These are phyloP conservation scores for Tetragnatha montana DNA, from an alignment of 2,888 invertebrate species.

Conservation along the genomic window DNA sequence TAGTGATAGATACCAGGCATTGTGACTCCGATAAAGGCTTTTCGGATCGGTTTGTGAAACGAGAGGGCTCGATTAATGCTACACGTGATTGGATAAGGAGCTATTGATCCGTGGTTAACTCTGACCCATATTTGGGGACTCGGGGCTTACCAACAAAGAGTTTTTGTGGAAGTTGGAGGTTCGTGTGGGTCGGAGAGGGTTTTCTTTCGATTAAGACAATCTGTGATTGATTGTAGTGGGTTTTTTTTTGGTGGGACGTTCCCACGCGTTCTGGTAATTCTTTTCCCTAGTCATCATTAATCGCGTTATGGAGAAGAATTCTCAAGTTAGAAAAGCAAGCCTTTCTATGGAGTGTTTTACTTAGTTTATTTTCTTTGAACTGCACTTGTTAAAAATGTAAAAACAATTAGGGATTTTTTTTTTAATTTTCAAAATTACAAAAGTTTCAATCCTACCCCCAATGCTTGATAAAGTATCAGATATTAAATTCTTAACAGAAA, in stretches of 20 bases:
- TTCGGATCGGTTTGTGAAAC: constrained; percentile 58
- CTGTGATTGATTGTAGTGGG: neutral
- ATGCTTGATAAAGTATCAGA: no score
- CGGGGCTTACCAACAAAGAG: constrained; percentile 28
- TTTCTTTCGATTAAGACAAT: neutral
- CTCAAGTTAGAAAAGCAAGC: no score
- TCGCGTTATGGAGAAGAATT: no score
- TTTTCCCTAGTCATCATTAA: no score
- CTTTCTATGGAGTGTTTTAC: no score
- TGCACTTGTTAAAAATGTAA: no score
- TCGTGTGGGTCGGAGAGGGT: neutral
- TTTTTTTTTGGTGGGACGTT: neutral
- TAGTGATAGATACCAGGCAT: constrained; percentile 59
- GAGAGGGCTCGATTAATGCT: constrained; percentile 47
- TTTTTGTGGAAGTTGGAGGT: neutral
- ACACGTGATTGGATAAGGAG: constrained; percentile 66
- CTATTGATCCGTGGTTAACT: constrained; percentile 60
- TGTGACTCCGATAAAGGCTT: constrained; percentile 53
- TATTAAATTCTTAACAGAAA: no score
- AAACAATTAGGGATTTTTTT: no score
- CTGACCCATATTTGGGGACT: constrained; percentile 43
- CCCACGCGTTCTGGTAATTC: neutral
- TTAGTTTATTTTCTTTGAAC: no score
- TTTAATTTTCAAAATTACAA: no score
- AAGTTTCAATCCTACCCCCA: no score